Percentiles rank a stretch among this genome's conserved stretches.
Evolutionary conservation across 2,888 invertebrate genomes (phyloP).

Genomic region (Andricus curvator): DNA sequence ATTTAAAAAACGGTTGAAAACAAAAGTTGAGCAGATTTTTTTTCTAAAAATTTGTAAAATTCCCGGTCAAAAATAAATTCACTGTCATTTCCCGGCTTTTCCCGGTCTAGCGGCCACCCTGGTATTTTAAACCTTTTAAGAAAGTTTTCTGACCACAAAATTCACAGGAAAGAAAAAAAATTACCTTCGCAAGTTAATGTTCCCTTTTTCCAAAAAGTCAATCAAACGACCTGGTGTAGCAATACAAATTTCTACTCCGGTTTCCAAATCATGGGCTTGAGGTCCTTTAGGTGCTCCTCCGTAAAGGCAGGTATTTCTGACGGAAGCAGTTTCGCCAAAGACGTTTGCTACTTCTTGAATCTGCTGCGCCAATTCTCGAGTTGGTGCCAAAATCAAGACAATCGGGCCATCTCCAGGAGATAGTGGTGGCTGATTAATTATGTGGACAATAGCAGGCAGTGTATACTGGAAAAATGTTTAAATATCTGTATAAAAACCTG

Average conservation of each 20-base stretch:
- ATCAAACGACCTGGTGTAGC: slow-evolving; percentile 97
- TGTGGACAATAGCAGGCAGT: slow-evolving; percentile 83
- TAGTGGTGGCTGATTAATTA: slow-evolving; percentile 81
- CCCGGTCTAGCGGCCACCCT: no score
- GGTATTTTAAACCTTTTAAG: no score
- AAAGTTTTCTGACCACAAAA: no score
- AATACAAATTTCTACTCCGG: slow-evolving; percentile 96
- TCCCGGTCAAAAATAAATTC: no score
- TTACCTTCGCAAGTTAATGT: slow-evolving; percentile 85
- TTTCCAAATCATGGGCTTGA: slow-evolving; percentile 90
- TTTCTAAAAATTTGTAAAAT: no score
- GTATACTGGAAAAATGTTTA: slow-evolving; percentile 77
- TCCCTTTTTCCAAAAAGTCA: slow-evolving; percentile 93
- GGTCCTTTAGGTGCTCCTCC: slow-evolving; percentile 99
- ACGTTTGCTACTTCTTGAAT: slow-evolving; percentile 90
- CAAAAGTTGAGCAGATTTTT: no score
- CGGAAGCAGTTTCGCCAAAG: slow-evolving; percentile 93
- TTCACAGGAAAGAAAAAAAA: no score
- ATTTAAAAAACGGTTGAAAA: no score
- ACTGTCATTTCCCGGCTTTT: no score
- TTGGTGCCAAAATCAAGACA: no score
- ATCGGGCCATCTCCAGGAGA: slow-evolving; percentile 80
- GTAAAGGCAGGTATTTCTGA: slow-evolving; percentile 96
- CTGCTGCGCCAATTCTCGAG: no score
- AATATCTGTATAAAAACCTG: no score